Conservation (phyloP, 2,113 vertebrate species). For the Sterrhoptilus dennistouni region DNA sequence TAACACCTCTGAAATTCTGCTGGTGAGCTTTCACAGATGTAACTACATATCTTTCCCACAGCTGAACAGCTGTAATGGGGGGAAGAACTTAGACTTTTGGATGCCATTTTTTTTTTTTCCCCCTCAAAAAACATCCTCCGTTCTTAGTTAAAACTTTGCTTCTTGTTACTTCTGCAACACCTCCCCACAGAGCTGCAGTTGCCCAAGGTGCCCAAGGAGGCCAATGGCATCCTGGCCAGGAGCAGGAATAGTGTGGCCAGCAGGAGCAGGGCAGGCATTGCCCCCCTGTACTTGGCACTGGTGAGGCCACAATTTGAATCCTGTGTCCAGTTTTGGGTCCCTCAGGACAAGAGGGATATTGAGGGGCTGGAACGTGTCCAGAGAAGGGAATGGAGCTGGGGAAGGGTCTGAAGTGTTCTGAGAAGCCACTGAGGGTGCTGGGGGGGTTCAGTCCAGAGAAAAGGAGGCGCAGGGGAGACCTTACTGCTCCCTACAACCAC, state of each 20-base stretch:
- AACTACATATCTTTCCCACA: background rate
- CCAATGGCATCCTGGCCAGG: background rate
- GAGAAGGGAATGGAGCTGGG: background rate
- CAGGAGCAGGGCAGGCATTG: no score
- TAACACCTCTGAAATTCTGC: background rate
- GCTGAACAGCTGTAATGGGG: background rate
- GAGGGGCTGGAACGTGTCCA: rapidly evolving
- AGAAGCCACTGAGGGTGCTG: background rate
- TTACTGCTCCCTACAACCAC: background rate
- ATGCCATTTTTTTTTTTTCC: rapidly evolving
- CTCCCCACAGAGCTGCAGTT: background rate
- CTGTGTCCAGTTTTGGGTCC: background rate
- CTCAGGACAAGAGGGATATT: background rate
- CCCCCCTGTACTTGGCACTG: rapidly evolving
- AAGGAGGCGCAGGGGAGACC: background rate
- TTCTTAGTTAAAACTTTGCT: background rate
- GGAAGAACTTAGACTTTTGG: background rate
- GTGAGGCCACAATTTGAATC: rapidly evolving
- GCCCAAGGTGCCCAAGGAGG: background rate
- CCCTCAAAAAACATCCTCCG: background rate
- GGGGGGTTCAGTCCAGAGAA: background rate
- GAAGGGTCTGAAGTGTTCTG: background rate
- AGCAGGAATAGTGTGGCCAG: rapidly evolving
- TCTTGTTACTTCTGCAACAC: background rate
- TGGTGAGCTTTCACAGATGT: background rate